Percentiles rank a stretch among this genome's conserved stretches.
Evolutionary conservation across 1,140 invertebrate species (phyloP).

Genomic region (Drosophila oshimai): DNA sequence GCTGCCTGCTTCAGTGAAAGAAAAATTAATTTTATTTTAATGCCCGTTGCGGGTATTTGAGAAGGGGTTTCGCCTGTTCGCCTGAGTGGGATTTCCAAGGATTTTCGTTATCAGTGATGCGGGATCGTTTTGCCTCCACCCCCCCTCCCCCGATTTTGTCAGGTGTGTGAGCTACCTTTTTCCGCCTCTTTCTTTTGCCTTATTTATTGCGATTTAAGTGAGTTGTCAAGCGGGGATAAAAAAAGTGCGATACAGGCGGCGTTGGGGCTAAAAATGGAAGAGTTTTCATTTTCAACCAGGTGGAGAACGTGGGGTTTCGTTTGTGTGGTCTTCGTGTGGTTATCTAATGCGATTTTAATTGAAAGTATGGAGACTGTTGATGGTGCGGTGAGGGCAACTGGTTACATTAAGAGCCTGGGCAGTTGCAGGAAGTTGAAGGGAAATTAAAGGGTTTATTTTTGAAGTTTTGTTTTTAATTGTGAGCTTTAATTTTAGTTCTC

Average conservation of each 20-base stretch:
- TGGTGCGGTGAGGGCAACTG: slow-evolving; percentile 4
- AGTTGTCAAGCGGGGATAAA: slow-evolving; percentile 59
- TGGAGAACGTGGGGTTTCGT: slow-evolving; percentile 6
- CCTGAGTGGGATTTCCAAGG: slow-evolving; percentile 41
- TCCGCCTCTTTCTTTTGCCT: slow-evolving; percentile 35
- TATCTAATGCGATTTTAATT: slow-evolving; percentile 74
- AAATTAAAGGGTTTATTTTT: not conserved
- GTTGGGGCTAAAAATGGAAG: not conserved
- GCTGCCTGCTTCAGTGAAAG: slow-evolving; percentile 12
- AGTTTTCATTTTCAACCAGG: slow-evolving; percentile 25
- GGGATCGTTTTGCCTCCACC: slow-evolving; percentile 24
- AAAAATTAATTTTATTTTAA: slow-evolving; percentile 79
- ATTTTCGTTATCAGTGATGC: slow-evolving; percentile 62
- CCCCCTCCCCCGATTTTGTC: slow-evolving; percentile 47
- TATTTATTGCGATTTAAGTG: slow-evolving; percentile 79
- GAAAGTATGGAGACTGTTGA: slow-evolving; percentile 37
- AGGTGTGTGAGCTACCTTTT: slow-evolving; percentile 58
- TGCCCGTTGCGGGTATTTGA: slow-evolving; percentile 58
- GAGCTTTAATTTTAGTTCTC: too few relatives aligned
- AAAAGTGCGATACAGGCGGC: not conserved
- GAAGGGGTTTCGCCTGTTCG: slow-evolving; percentile 45
- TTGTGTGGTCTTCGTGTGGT: slow-evolving; percentile 16
- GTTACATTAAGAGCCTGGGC: not conserved
- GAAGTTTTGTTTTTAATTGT: too few relatives aligned
- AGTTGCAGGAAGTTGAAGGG: not conserved